These are phyloP conservation scores for Bombus confusus DNA, from an alignment of 1,140 invertebrate genomes.

Conservation along the genomic window DNA sequence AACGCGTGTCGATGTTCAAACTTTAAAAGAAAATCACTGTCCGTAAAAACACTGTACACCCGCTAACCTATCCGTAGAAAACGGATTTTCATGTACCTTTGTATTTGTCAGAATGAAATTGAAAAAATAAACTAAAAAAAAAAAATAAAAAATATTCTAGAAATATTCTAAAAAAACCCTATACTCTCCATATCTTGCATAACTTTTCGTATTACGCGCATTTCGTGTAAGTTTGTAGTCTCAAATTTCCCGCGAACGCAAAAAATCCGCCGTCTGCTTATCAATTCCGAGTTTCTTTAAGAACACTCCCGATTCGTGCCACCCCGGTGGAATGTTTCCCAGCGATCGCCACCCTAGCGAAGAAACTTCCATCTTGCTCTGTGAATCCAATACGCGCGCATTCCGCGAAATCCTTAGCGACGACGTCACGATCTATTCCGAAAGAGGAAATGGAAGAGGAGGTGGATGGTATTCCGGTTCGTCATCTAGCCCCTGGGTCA, in stretches of 20 bases:
- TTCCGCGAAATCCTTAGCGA: not conserved
- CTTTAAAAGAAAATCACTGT: not conserved
- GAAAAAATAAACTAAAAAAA: too few relatives aligned
- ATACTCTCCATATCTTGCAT: too few relatives aligned
- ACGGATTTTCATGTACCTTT: too few relatives aligned
- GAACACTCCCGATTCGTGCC: not conserved
- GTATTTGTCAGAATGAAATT: too few relatives aligned
- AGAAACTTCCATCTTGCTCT: not conserved
- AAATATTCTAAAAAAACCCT: too few relatives aligned
- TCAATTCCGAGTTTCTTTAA: not conserved
- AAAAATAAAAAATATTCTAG: too few relatives aligned
- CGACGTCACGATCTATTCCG: conserved; percentile 21
- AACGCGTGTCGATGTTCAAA: not conserved
- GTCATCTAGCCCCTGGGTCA: conserved; percentile 14
- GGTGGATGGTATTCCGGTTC: conserved; percentile 25
- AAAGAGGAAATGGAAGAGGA: conserved; percentile 1
- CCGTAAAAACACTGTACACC: too few relatives aligned
- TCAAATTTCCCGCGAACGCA: too few relatives aligned
- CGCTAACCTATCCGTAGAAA: too few relatives aligned
- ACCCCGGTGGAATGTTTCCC: not conserved
- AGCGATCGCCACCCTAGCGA: not conserved
- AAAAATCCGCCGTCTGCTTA: not conserved
- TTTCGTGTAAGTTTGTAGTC: too few relatives aligned
- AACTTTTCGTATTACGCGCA: too few relatives aligned
- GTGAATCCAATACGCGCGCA: conserved; percentile 11